Base-by-base conservation (phyloP, 2,113 vertebrate genomes). In the Amblyornis subalaris region DNA sequence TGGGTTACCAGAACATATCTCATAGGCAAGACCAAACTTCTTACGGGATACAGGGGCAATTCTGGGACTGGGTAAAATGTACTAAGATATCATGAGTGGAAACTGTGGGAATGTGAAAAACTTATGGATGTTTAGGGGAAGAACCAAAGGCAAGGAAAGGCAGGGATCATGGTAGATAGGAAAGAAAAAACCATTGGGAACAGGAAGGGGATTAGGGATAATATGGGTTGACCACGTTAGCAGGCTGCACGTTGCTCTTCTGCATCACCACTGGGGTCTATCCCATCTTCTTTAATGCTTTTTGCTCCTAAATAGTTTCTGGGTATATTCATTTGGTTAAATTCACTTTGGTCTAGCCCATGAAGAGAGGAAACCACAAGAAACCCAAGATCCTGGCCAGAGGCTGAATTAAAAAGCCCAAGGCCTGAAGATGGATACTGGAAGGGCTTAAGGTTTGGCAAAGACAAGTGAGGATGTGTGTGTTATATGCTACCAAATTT, bases 401-500 rank as follows among this genome's bases (percentile, higher is more conserved):
- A 90, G 47, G 35, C 23, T 62, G 69, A 64, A 73, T 15, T 65
- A 22, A 85, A 90, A 88, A 76, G 26, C 23, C 12, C 36, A 90
- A 23, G n/a, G 65, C 35, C 65, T 74, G 31, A 54, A 88, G n/a
- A 61, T 7, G 2, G 64, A 65, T 53, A 57, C 24, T 45, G 48
- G 35, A 89, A 87, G 35, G 40, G 71, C 19, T 55, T 14, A 15
- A 50, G 16, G 25, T 72, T 72, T 82, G 51, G 35, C 33, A 67
- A 48, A 73, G 50, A 61, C 35, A 67, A 77, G 33, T 8, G 10
- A 73, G 21, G 12, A 19, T 25, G 53, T 0, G 0, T 9, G 14
- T 9, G 14, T 10, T 42, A 77, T 7, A 31, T 0, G 2, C 13
- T 25, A 44, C 51, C 5, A 81, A 54, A 74, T 55, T 51, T 65